Percentiles rank a stretch among this genome's conserved stretches.
Evolutionary conservation across 2,797 vertebrate species (phyloP).

Genomic region (Gadopsis marmoratus): DNA sequence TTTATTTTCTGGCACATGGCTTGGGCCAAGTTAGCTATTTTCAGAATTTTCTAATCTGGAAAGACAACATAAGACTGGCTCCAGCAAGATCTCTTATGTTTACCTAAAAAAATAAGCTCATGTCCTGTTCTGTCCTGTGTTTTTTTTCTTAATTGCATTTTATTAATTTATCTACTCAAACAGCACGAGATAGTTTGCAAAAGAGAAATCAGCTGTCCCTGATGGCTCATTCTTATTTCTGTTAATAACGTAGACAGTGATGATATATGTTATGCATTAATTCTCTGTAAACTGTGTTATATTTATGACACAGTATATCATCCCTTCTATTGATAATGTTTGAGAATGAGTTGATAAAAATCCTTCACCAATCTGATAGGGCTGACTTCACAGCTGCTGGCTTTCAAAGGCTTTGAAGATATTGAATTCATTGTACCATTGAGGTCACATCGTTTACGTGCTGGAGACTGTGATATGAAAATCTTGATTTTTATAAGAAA

Average conservation of each 20-base stretch:
- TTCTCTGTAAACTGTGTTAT: too few species aligned
- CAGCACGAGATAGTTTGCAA: conserved; percentile 1
- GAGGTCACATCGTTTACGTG: conserved; percentile 42
- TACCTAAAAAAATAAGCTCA: background rate
- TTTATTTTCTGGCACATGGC: too few species aligned
- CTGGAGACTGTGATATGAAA: conserved; percentile 20
- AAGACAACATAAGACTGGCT: background rate
- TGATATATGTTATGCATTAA: background rate
- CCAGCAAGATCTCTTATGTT: background rate
- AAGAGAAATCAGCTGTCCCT: background rate
- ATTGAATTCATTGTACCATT: conserved; percentile 24
- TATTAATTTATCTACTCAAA: background rate
- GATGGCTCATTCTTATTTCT: conserved; percentile 8
- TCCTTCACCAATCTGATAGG: conserved; percentile 38
- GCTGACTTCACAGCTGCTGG: conserved; percentile 42
- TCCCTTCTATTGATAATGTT: conserved; percentile 18
- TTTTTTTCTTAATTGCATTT: background rate
- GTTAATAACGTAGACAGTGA: conserved; percentile 4
- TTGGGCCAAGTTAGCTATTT: background rate
- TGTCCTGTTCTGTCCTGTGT: background rate
- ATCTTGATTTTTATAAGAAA: conserved; percentile 22
- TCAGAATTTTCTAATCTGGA: background rate
- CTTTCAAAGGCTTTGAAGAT: conserved; percentile 38
- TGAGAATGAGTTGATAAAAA: conserved; percentile 21
- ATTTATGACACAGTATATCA: background rate